Evolutionary conservation across 2,797 vertebrate genomes (phyloP).

Genomic region (Microchirus variegatus): DNA sequence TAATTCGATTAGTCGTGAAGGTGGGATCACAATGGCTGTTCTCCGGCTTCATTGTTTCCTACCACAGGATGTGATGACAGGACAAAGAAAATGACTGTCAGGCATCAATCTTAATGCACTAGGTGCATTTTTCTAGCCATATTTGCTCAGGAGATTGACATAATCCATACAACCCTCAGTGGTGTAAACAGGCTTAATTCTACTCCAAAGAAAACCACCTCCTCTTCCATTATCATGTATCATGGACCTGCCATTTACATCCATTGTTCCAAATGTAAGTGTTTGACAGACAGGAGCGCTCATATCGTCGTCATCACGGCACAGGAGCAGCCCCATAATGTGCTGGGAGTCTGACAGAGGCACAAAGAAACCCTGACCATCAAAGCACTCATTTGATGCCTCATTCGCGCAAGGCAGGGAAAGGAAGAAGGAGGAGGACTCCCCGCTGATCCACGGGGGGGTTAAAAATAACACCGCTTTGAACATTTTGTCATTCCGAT

Average conservation of each 20-base stretch:
- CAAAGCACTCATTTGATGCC: constrained; percentile 21
- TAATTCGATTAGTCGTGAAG: constrained; percentile 45
- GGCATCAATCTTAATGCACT: constrained; percentile 8
- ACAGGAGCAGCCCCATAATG: constrained; percentile 6
- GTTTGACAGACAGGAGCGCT: constrained; percentile 18
- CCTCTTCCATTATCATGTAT: not conserved
- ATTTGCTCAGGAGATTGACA: not conserved
- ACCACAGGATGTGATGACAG: constrained; percentile 31
- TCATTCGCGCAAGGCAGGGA: constrained; percentile 35
- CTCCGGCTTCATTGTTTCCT: constrained; percentile 22
- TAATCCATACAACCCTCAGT: not conserved
- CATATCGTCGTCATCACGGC: not conserved
- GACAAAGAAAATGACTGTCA: constrained; percentile 30
- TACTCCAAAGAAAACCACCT: not conserved
- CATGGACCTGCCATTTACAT: not conserved
- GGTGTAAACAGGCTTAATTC: no score
- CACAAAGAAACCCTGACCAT: constrained; percentile 42
- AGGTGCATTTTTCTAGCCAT: not conserved
- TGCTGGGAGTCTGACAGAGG: constrained; percentile 20
- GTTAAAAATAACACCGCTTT: not conserved
- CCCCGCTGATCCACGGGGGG: constrained; percentile 11
- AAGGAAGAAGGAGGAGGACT: constrained; percentile 4
- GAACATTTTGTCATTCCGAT: constrained; percentile 3
- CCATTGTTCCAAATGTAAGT: constrained; percentile 8
- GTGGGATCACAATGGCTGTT: constrained; percentile 24